Conservation (phyloP, 2,888 invertebrate genomes). For the Drosophila anomelani region DNA sequence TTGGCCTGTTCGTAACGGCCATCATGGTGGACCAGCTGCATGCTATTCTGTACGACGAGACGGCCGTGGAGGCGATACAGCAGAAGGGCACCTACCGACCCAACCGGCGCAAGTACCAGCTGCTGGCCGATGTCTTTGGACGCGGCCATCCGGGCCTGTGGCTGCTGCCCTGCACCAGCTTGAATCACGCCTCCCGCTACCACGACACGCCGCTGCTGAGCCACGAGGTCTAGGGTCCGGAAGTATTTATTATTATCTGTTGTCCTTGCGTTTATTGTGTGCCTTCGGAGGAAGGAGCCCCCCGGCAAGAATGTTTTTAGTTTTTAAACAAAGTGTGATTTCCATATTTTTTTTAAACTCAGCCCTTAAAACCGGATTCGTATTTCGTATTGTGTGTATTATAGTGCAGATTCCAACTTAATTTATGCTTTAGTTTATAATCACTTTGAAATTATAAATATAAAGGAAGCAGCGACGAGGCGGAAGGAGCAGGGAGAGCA, state of each 20-base stretch:
- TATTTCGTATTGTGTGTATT: conserved; percentile 54
- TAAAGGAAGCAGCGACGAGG: conserved; percentile 18
- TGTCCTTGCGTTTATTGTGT: conserved; percentile 41
- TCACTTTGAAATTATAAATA: conserved; percentile 45
- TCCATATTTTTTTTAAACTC: conserved; percentile 17
- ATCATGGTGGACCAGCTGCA: conserved; percentile 94
- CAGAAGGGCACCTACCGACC: conserved; percentile 88
- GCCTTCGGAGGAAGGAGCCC: conserved; percentile 5
- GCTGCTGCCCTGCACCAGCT: conserved; percentile 89
- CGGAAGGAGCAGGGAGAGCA: conserved; percentile 1
- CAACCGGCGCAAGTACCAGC: conserved; percentile 87
- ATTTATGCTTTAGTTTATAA: conserved; percentile 58
- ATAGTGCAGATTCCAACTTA: conserved; percentile 57
- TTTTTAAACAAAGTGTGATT: conserved; percentile 40
- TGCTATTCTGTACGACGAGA: conserved; percentile 93
- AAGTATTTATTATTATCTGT: conserved; percentile 32
- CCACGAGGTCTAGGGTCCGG: conserved; percentile 82
- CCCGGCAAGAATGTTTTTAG: conserved; percentile 36
- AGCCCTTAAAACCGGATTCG: conserved; percentile 9
- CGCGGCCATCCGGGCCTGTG: conserved; percentile 89
- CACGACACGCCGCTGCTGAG: conserved; percentile 84
- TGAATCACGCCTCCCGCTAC: conserved; percentile 83
- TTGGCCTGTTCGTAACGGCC: conserved; percentile 94
- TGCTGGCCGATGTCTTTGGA: conserved; percentile 92
- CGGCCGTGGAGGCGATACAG: conserved; percentile 92